A percentile compares a stretch with the other conserved stretches of the same genome.
These are phyloP conservation scores for Erithacus rubecula DNA, from an alignment of 2,797 vertebrate genomes.

Conservation along the genomic window DNA sequence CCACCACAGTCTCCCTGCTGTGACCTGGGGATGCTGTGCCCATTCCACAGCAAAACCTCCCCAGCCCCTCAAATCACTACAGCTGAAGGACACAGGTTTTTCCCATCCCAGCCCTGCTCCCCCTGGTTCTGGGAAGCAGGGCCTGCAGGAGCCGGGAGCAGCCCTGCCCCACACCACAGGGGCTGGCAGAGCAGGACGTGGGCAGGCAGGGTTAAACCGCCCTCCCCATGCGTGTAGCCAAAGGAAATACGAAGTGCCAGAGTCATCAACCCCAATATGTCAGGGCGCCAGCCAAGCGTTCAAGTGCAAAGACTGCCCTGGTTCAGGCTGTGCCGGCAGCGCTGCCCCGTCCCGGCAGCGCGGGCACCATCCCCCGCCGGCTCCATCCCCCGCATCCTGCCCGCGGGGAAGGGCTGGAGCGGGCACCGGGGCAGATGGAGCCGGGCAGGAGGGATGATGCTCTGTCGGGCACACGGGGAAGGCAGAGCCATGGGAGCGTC, in stretches of 20 bases:
- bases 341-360: background rate
- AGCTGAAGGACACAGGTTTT: background rate
- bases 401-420: background rate
- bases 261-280: constrained; percentile 63
- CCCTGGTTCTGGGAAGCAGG: background rate
- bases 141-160: background rate
- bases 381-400: background rate
- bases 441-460: background rate
- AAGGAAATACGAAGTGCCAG: constrained; percentile 42
- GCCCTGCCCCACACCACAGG: background rate
- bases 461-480: background rate
- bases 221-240: constrained; percentile 24
- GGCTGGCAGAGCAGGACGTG: background rate
- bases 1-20: background rate
- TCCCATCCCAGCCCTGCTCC: background rate
- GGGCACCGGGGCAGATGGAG: background rate
- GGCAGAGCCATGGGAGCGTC: rapidly evolving
- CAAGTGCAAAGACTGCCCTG: background rate
- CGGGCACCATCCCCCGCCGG: background rate
- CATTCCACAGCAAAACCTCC: background rate
- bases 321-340: background rate
- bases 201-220: constrained; percentile 47
- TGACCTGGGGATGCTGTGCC: background rate
- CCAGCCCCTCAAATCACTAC: rapidly evolving
- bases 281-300: constrained; percentile 41